A percentile compares a stretch with the other conserved stretches of the same genome.
phyloP scores from a whole-genome alignment of 35 echinoderm and acorn worm genomes.

The Apostichopus californicus region DNA sequence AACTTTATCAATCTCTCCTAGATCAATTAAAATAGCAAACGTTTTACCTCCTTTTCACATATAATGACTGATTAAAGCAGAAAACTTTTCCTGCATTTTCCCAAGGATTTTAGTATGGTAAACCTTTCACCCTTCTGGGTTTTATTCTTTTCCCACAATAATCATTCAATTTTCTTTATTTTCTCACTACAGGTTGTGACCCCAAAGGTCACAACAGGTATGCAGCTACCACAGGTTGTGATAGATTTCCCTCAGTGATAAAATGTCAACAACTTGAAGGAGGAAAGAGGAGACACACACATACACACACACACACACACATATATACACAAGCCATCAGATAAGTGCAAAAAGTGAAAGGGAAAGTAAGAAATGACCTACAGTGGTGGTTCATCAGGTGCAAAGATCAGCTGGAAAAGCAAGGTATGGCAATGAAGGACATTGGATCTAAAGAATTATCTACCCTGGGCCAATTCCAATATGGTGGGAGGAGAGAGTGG shows the following conservation, averaged over 20 bases:
- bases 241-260: slow-evolving; percentile 47
- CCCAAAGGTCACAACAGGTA: slow-evolving; percentile 25
- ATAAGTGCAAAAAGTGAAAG: background rate
- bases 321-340: background rate
- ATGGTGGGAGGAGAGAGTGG: no score
- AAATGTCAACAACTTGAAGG: background rate
- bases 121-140: background rate
- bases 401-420: background rate
- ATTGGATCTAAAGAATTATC: no score
- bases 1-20: background rate
- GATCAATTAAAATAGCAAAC: background rate
- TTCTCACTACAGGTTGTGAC: slow-evolving; percentile 31
- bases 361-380: background rate
- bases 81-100: background rate
- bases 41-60: background rate
- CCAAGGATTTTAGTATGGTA: background rate
- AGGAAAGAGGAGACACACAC: background rate
- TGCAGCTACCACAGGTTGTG: background rate
- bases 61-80: no score
- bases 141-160: slow-evolving; percentile 6
- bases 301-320: background rate
- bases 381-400: background rate
- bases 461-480: no score
- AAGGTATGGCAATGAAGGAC: no score
- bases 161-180: background rate